These are phyloP conservation scores for Eospalax fontanierii DNA, from an alignment of 2,797 vertebrate genomes.

Conservation along the genomic window DNA sequence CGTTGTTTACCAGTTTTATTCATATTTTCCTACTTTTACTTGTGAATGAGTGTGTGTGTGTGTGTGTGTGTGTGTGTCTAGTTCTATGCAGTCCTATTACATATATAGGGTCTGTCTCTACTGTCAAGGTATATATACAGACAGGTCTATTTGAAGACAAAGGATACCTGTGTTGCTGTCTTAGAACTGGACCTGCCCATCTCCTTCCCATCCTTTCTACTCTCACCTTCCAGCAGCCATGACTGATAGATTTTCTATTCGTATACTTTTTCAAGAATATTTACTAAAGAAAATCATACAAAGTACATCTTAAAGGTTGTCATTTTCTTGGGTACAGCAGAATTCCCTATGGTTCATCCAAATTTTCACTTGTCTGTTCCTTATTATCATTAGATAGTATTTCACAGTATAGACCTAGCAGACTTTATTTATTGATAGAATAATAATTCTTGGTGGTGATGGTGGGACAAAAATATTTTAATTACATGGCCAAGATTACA, in stretches of 20 bases:
- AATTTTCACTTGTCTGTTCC: constrained; percentile 38
- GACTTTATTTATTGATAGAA: constrained; percentile 41
- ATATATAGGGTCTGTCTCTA: neutral
- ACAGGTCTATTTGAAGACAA: neutral
- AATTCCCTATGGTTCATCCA: constrained; percentile 33
- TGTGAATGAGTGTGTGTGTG: neutral
- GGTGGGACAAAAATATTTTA: constrained; percentile 3
- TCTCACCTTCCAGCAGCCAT: neutral
- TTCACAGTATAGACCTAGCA: neutral
- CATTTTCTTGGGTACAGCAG: neutral
- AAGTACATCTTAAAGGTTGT: constrained; percentile 9
- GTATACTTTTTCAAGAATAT: constrained; percentile 19
- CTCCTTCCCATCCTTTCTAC: neutral
- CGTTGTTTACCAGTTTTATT: constrained; percentile 20
- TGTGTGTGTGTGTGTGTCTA: constrained; percentile 19
- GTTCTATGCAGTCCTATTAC: neutral
- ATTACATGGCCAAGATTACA: constrained; percentile 27
- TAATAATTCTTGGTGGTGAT: neutral
- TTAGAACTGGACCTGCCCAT: neutral
- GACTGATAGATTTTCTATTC: neutral
- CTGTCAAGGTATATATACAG: neutral
- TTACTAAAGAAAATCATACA: constrained; percentile 43
- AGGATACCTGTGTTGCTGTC: neutral
- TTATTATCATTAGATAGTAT: constrained; percentile 53
- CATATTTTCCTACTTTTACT: constrained; percentile 31